phyloP scores from a whole-genome alignment of 2,888 invertebrate genomes.

The Drosophila falleni region DNA sequence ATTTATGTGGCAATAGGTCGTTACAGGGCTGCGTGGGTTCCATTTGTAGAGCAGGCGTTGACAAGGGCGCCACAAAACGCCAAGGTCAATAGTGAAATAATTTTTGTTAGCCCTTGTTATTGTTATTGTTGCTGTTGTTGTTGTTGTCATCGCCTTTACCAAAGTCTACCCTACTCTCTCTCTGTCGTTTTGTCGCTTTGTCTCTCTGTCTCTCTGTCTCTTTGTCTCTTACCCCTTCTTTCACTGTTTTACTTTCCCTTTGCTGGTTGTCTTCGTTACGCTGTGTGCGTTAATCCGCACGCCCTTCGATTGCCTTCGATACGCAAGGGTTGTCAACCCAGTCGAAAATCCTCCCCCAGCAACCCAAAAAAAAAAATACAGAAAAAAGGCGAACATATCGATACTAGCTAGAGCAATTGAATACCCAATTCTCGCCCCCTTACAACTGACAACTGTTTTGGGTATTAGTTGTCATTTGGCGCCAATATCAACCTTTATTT shows the following conservation, averaged over 20 bases:
- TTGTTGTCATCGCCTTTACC: slow-evolving; percentile 55
- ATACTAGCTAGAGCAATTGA: slow-evolving; percentile 3
- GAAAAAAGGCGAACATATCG: slow-evolving; percentile 11
- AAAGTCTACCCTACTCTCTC: slow-evolving; percentile 17
- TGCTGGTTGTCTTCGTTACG: slow-evolving; percentile 39
- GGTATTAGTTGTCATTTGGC: slow-evolving; percentile 61
- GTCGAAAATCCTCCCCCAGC: slow-evolving; percentile 3
- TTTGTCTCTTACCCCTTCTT: not conserved
- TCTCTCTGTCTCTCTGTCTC: slow-evolving; percentile 1
- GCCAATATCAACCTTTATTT: slow-evolving; percentile 7
- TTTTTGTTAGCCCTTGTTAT: slow-evolving; percentile 32
- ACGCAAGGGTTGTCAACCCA: slow-evolving; percentile 64
- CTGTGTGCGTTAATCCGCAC: slow-evolving; percentile 69
- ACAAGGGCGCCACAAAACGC: slow-evolving; percentile 52
- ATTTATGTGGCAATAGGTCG: slow-evolving; percentile 49
- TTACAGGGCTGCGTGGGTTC: slow-evolving; percentile 24
- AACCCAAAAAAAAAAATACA: not conserved
- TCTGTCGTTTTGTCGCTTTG: not conserved
- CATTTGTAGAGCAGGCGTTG: slow-evolving; percentile 51
- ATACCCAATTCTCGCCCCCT: slow-evolving; percentile 1
- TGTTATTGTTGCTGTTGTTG: slow-evolving; percentile 47
- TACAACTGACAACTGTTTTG: slow-evolving; percentile 49
- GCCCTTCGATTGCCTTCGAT: slow-evolving; percentile 62
- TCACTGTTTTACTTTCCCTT: not conserved
- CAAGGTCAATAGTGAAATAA: slow-evolving; percentile 71